Conservation (phyloP, 2,888 invertebrate genomes). For the Liodrosophila aerea region DNA sequence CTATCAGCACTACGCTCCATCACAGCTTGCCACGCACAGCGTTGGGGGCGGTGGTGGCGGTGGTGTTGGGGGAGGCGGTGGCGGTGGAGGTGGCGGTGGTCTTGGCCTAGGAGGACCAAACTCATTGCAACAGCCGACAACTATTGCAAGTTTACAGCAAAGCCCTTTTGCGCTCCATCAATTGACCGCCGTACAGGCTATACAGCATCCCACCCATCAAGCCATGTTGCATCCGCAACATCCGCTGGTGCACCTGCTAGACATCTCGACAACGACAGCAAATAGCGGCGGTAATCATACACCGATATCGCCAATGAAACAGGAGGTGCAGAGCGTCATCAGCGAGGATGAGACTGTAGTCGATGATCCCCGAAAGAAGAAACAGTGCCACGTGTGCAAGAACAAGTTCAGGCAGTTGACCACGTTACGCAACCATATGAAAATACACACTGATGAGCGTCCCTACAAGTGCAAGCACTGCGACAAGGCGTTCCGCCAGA, state of each 20-base stretch:
- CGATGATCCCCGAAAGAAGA: conserved; percentile 80
- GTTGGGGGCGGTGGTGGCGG: conserved; percentile 54
- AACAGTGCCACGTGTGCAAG: conserved; percentile 80
- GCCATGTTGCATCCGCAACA: conserved; percentile 80
- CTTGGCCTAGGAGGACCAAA: conserved; percentile 57
- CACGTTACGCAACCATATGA: conserved; percentile 80
- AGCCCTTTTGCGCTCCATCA: conserved; percentile 78
- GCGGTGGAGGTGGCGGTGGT: conserved; percentile 42
- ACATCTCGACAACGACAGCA: conserved; percentile 76
- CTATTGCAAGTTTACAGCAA: conserved; percentile 76
- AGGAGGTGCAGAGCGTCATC: conserved; percentile 77
- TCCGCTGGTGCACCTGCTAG: conserved; percentile 78
- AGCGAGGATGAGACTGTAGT: conserved; percentile 73
- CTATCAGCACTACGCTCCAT: conserved; percentile 79
- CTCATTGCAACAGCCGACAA: conserved; percentile 73
- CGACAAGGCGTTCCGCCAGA: conserved; percentile 80
- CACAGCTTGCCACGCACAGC: conserved; percentile 72
- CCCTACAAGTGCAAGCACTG: conserved; percentile 80
- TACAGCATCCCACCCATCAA: conserved; percentile 80
- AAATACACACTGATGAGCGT: conserved; percentile 79
- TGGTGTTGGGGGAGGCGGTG: conserved; percentile 35
- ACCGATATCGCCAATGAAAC: conserved; percentile 77
- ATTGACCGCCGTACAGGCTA: conserved; percentile 79
- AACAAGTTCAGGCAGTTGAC: conserved; percentile 80
- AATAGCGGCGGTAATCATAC: conserved; percentile 76